A percentile compares a stretch with the other conserved stretches of the same genome.
Conservation (phyloP, 2,888 invertebrate genomes). For the Ectemnius continuus region DNA sequence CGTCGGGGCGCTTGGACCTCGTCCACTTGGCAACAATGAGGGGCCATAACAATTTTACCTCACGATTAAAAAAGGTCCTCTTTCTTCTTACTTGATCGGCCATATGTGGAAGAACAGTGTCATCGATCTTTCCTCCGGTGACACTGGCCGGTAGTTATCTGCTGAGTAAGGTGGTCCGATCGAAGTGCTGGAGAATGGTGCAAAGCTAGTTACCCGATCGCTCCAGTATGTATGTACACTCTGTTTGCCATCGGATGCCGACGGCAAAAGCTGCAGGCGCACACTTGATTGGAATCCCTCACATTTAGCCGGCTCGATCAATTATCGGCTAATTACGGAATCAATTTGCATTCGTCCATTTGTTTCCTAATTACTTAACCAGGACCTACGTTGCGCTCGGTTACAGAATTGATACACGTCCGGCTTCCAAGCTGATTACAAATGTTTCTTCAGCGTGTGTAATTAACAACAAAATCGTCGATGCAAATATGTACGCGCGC, state of each 20-base stretch:
- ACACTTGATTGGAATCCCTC: no score
- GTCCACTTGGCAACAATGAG: conserved; percentile 66
- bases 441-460: conserved; percentile 34
- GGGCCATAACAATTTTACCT: conserved; percentile 56
- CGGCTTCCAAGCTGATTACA: conserved; percentile 43
- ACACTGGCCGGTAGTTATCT: not conserved
- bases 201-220: conserved; percentile 3
- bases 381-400: conserved; percentile 51
- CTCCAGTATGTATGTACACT: not conserved
- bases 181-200: not conserved
- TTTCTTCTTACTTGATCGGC: conserved; percentile 26
- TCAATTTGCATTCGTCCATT: conserved; percentile 47
- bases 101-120: conserved; percentile 34
- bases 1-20: conserved; percentile 63
- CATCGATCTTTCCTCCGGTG: conserved; percentile 28
- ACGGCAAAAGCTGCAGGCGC: no score
- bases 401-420: conserved; percentile 49
- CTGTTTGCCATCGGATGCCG: not conserved
- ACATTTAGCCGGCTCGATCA: conserved; percentile 22
- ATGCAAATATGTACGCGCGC: no score
- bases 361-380: conserved; percentile 52
- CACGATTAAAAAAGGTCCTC: conserved; percentile 46
- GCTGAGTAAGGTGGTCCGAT: not conserved
- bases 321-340: conserved; percentile 37
- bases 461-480: conserved; percentile 29